Evolutionary conservation across 2,888 invertebrate species (phyloP), one percentile per base, ranked within the genome.

Genomic region (Scrobipalpa costella): DNA sequence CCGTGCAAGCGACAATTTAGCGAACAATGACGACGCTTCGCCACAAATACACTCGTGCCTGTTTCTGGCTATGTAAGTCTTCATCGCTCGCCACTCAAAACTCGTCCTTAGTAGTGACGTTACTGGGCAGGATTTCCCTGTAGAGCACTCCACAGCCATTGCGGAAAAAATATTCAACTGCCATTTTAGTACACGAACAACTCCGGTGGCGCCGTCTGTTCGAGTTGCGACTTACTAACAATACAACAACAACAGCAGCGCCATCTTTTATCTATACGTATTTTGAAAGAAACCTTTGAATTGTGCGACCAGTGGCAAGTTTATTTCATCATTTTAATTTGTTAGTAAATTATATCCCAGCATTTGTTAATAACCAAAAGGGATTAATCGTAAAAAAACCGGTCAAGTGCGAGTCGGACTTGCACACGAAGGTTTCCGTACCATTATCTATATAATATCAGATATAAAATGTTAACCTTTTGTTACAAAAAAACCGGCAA

Each of bases 1-100:
- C 83, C 90, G 84, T 90, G 90, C 90, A 83, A 86, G 85, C 88
- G 90, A 90, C 90, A 90, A 90, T 90, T 90, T 90, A 89, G 88
- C 89, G 90, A 90, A 90, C 90, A 90, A 90, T 90, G 90, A 88
- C 89, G 86, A 88, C 83, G 88, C 86, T 86, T 79, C 78, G 83
- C 88, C 88, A 81, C 90, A 88, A 89, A 86, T 87, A 86, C 84
- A 84, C 81, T 82, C 83, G 78, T 79, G 81, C 82, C 83, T 83
- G 83, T 81, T 81, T 80, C 80, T 83, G 83, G 77, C 80, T 83
- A 82, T 85, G 80, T 88, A 85, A 85, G 84, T 84, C 81, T 84
- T 82, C 80, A 69, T 67, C 63, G 27, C 34, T 62, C 33, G 64
- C 63, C 72, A 66, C 44, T 65, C 65, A 60, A 83, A 77, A 79